These are phyloP conservation scores for Perodicticus potto DNA, from an alignment of 2,797 vertebrate species.

Conservation along the genomic window DNA sequence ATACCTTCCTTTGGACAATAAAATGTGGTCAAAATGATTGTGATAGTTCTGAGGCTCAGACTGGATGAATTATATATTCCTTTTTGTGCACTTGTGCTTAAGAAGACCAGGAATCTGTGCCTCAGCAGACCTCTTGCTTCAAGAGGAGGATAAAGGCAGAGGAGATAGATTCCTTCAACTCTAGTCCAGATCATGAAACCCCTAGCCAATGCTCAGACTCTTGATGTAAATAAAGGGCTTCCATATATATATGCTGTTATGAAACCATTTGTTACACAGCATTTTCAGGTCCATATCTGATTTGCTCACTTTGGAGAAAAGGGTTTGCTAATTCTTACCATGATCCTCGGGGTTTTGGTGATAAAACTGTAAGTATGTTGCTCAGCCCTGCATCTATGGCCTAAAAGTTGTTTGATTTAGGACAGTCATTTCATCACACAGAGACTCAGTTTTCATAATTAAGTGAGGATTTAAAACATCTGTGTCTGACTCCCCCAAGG, in stretches of 20 bases:
- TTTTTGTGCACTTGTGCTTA: neutral
- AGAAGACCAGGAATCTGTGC: neutral
- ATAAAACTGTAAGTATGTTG: neutral
- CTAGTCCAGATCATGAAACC: neutral
- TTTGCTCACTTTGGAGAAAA: neutral
- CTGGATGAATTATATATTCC: neutral
- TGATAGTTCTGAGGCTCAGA: neutral
- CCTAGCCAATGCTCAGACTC: neutral
- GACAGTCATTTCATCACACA: neutral
- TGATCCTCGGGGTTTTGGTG: neutral
- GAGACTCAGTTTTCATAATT: conserved; percentile 16
- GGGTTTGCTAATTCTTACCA: neutral
- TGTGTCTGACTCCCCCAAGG: neutral
- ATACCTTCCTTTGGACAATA: neutral
- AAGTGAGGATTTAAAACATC: neutral
- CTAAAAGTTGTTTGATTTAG: neutral
- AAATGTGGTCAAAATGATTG: neutral
- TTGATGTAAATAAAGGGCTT: neutral
- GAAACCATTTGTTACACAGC: neutral
- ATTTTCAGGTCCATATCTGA: neutral
- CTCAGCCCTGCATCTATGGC: neutral
- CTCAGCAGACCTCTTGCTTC: neutral
- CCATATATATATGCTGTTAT: neutral
- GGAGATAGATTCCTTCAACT: fast-evolving
- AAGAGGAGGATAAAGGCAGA: neutral